phyloP scores from a whole-genome alignment of 2,113 vertebrate species.

The Cyanoramphus novaezelandiae region DNA sequence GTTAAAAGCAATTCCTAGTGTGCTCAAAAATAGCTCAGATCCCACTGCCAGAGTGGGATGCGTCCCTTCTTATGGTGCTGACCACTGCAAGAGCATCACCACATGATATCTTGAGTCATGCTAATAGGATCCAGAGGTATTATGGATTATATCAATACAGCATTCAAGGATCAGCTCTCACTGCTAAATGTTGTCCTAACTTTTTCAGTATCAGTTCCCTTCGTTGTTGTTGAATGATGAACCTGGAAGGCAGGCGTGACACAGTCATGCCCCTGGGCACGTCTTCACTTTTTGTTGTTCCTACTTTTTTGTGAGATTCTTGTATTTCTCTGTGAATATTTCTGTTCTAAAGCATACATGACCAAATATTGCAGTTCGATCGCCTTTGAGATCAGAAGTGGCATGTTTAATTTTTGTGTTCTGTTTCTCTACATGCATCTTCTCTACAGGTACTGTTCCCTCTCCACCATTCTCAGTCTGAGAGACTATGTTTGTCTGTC shows the following conservation, averaged over 20 bases:
- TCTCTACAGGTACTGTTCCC: not conserved
- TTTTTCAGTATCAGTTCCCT: not conserved
- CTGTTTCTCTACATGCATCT: not conserved
- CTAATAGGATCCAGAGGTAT: not conserved
- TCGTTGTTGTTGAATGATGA: rapidly evolving
- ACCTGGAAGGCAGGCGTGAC: not conserved
- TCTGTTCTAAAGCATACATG: not conserved
- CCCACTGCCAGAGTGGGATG: not conserved
- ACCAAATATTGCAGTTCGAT: not conserved
- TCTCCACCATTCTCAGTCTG: not conserved
- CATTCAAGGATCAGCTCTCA: not conserved
- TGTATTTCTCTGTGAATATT: not conserved
- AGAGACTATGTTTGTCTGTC: not conserved
- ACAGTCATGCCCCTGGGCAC: not conserved
- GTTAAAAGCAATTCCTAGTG: not conserved
- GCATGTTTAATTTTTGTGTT: not conserved
- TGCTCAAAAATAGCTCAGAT: not conserved
- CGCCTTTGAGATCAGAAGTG: not conserved
- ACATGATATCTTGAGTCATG: not conserved
- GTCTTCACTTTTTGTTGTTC: not conserved
- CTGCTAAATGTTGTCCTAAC: not conserved
- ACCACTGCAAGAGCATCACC: not conserved
- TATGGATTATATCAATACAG: not conserved
- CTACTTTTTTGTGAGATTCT: not conserved
- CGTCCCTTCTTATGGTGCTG: not conserved